A percentile compares a stretch with the other conserved stretches of the same genome.
Evolutionary conservation across 2,113 vertebrate species (phyloP).

Genomic region (Paramisgurnus dabryanus): DNA sequence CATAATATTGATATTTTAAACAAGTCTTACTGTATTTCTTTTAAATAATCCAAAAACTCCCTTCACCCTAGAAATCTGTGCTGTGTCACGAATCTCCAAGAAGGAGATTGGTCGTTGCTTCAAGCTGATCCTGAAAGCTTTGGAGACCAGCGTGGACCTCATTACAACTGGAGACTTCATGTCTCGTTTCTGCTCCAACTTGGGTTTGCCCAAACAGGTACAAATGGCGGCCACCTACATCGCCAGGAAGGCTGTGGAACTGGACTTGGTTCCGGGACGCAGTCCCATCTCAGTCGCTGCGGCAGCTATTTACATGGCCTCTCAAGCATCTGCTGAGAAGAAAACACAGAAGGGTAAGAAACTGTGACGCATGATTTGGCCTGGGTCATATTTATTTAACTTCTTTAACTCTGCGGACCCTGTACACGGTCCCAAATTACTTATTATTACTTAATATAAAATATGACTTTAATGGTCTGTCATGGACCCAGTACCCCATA

Average conservation of each 20-base stretch:
- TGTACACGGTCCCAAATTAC: too few species aligned
- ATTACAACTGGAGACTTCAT: slow-evolving; percentile 99
- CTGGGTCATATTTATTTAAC: neutral
- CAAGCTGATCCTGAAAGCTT: slow-evolving; percentile 96
- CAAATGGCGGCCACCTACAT: slow-evolving; percentile 98
- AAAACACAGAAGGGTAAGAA: slow-evolving; percentile 94
- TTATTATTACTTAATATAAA: too few species aligned
- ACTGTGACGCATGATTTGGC: neutral
- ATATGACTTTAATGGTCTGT: too few species aligned
- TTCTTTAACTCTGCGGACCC: too few species aligned
- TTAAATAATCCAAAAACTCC: neutral
- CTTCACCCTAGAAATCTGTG: slow-evolving; percentile 88
- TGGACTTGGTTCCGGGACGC: slow-evolving; percentile 95
- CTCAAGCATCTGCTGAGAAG: slow-evolving; percentile 96
- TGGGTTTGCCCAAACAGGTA: slow-evolving; percentile 95
- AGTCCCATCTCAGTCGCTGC: slow-evolving; percentile 98
- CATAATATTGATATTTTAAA: neutral
- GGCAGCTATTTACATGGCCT: slow-evolving; percentile 98
- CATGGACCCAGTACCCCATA: too few species aligned
- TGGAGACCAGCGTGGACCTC: slow-evolving; percentile 97
- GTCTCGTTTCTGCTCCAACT: slow-evolving; percentile 98
- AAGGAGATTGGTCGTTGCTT: slow-evolving; percentile 99
- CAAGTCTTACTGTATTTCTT: neutral
- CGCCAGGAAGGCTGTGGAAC: slow-evolving; percentile 92
- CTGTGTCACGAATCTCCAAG: slow-evolving; percentile 97